Evolutionary conservation across 2,888 invertebrate species (phyloP).

Genomic region (Thelaira solivaga): DNA sequence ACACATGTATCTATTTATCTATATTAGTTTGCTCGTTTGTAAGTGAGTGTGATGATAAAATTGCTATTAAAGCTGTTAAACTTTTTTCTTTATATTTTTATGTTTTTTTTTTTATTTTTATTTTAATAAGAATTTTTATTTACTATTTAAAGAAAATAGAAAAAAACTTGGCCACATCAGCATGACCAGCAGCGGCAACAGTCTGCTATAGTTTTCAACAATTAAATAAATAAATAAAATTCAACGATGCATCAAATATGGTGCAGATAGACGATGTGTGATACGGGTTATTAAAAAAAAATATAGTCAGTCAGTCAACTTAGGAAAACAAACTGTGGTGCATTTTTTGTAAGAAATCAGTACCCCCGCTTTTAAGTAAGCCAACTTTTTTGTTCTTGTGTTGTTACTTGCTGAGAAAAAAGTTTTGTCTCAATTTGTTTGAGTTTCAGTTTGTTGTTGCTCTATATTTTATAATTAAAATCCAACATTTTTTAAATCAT

Average conservation of each 20-base stretch:
- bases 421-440: neutral
- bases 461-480: conserved; percentile 12
- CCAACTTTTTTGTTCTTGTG: neutral
- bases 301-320: neutral
- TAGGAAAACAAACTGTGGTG: neutral
- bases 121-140: conserved; percentile 19
- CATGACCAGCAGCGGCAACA: conserved; percentile 24
- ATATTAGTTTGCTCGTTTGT: neutral
- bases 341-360: neutral
- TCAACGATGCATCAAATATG: conserved; percentile 57
- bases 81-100: conserved; percentile 8
- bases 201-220: conserved; percentile 10
- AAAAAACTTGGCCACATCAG: neutral
- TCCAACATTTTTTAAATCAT: neutral
- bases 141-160: neutral
- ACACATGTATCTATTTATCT: too few species aligned
- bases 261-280: conserved; percentile 43
- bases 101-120: too few species aligned
- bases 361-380: conserved; percentile 12
- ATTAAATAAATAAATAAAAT: conserved; percentile 47
- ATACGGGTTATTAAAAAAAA: conserved; percentile 17
- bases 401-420: neutral
- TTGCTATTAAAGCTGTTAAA: conserved; percentile 24
- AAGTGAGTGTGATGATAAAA: neutral
- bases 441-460: neutral